Base-by-base conservation (phyloP, 2,888 invertebrate genomes). In the Diplazon laetatorius region DNA sequence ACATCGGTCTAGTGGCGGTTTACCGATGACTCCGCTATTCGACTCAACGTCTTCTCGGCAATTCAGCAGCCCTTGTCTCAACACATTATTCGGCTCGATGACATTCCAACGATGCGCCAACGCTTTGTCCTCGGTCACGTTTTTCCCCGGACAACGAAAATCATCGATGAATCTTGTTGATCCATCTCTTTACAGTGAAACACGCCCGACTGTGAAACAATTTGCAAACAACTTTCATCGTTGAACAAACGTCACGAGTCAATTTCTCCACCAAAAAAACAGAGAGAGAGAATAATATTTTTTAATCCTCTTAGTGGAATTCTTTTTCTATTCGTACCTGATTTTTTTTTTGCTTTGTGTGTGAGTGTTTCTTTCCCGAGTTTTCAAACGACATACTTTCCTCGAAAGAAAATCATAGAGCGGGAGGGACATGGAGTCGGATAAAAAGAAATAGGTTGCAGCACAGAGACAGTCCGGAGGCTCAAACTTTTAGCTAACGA, bases 1-100 rank as follows among this genome's bases (percentile, higher is more conserved):
- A 82, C 88, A 89, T 89, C 89, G n/a, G n/a, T 87, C 79, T 81
- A 84, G 86, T 82, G 81, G 65, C 73, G 73, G 81, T 83, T 71
- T 82, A 59, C 71, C 76, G 62, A 76, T n/a, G n/a, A 59, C 70
- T 68, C 59, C 60, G 80, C 80, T n/a, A n/a, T n/a, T n/a, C n/a
- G n/a, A 79, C 50, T 37, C 35, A 42, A 35, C 44, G 63, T 12
- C 25, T n/a, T 52, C 60, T 42, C 42, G 42, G 42, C 42, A 35
- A 18, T 16, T 46, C 9, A 48, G 48, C 63, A 20, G 6, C 18
- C 18, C 30, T 37, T 37, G 14, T 14, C 16, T 25, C n/a, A 55
- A 30, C 55, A 62, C 71, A 63, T 63, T 75, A 66, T 68, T 62
- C 42, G 71, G 62, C 22, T 57, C 74, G 39, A 14, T 57, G 59